phyloP scores from a whole-genome alignment of 2,888 invertebrate genomes.

The Platerodrilus igneus region DNA sequence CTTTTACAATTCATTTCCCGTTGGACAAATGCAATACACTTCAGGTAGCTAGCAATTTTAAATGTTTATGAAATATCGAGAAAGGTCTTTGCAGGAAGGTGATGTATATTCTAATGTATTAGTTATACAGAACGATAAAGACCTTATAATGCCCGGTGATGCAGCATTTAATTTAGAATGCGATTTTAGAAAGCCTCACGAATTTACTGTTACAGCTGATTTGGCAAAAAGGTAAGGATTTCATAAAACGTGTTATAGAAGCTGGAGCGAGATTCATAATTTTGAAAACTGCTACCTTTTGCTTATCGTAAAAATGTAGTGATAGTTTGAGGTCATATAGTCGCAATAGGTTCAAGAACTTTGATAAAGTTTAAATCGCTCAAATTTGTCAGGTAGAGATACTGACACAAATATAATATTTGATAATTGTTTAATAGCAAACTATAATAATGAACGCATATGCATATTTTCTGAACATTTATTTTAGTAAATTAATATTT shows the following conservation, averaged over 20 bases:
- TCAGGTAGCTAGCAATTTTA: slow-evolving; percentile 47
- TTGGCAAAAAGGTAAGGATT: slow-evolving; percentile 44
- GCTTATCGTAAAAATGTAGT: too few species aligned
- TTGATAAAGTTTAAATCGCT: too few species aligned
- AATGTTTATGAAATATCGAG: not conserved
- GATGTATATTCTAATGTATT: slow-evolving; percentile 58
- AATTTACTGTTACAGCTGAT: slow-evolving; percentile 52
- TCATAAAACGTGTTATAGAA: too few species aligned
- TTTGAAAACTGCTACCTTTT: too few species aligned
- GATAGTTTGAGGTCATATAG: too few species aligned
- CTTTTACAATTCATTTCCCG: slow-evolving; percentile 53
- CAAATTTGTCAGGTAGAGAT: too few species aligned
- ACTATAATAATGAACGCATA: too few species aligned
- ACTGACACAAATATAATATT: too few species aligned
- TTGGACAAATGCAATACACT: slow-evolving; percentile 55
- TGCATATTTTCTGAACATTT: too few species aligned
- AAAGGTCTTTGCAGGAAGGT: slow-evolving; percentile 44
- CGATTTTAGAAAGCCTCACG: slow-evolving; percentile 56
- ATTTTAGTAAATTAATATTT: too few species aligned
- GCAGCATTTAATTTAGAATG: slow-evolving; percentile 63
- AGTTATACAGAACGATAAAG: slow-evolving; percentile 63
- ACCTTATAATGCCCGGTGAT: slow-evolving; percentile 60
- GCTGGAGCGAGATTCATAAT: not conserved
- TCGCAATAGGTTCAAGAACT: too few species aligned
- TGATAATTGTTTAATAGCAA: too few species aligned